phyloP scores from a whole-genome alignment of 2,888 invertebrate species.

The Nephrotoma guestfalica region DNA sequence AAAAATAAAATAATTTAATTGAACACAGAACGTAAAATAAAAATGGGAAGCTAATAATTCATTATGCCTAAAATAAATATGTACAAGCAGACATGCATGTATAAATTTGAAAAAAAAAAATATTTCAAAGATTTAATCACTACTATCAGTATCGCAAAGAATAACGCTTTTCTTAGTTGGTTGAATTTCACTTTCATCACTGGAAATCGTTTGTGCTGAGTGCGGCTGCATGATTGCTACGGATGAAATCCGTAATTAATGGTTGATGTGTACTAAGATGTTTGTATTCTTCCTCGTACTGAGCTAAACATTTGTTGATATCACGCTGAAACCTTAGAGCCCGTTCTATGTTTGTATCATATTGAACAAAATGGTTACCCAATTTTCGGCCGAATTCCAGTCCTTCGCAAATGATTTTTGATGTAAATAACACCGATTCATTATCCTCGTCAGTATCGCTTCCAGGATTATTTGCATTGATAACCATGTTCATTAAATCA shows the following conservation, averaged over 20 bases:
- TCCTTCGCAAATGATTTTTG: conserved; percentile 13
- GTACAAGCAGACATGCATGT: too few relatives aligned
- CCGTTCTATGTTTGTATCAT: conserved; percentile 7
- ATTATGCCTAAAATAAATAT: too few relatives aligned
- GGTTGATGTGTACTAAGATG: conserved; percentile 6
- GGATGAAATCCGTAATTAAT: conserved; percentile 8
- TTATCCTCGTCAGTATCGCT: conserved; percentile 11
- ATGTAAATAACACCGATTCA: conserved; percentile 12
- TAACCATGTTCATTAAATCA: too few relatives aligned
- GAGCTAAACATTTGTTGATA: conserved; percentile 7
- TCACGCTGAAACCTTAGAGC: conserved; percentile 7
- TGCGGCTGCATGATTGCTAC: background rate
- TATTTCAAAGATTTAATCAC: background rate
- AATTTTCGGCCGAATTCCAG: conserved; percentile 7
- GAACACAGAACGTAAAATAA: too few relatives aligned
- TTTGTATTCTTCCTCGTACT: conserved; percentile 9
- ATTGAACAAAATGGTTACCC: conserved; percentile 8
- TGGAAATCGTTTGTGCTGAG: conserved; percentile 5
- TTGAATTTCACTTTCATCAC: conserved; percentile 6
- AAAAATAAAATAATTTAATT: too few relatives aligned
- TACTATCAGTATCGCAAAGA: background rate
- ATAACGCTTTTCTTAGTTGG: background rate
- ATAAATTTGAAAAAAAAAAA: too few relatives aligned
- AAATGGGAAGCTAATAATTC: too few relatives aligned
- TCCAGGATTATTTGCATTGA: conserved; percentile 1